These are phyloP conservation scores for Myotis pilosus DNA, from an alignment of 2,797 vertebrate species.

Conservation along the genomic window DNA sequence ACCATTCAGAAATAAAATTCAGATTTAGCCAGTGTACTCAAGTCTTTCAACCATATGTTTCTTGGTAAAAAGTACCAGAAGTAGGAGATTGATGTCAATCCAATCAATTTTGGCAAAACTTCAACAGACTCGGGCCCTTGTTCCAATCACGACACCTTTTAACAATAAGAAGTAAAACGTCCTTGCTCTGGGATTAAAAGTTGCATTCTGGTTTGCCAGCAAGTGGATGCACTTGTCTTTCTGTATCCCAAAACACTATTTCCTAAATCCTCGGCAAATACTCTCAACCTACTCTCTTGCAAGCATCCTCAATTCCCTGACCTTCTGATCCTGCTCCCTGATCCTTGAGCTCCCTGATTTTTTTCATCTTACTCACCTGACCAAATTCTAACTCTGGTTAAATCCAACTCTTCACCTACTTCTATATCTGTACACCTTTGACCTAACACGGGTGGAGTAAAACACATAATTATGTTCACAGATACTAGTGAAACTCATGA, in stretches of 20 bases:
- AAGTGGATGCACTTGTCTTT: background rate
- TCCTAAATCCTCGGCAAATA: background rate
- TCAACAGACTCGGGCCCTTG: background rate
- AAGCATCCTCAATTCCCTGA: background rate
- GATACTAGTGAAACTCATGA: background rate
- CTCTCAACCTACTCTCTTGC: background rate
- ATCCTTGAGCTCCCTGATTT: background rate
- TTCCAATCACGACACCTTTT: background rate
- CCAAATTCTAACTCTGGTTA: background rate
- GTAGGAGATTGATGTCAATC: background rate
- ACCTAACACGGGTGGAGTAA: background rate
- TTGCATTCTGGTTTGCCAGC: background rate
- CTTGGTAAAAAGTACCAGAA: background rate
- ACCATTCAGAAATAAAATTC: constrained; percentile 32
- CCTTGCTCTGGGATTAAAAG: background rate
- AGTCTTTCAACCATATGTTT: background rate
- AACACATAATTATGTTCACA: background rate
- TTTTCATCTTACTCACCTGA: background rate
- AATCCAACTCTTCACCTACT: background rate
- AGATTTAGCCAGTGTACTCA: background rate
- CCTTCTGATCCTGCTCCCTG: background rate
- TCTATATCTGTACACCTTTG: background rate
- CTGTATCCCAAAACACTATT: background rate
- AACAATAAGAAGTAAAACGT: background rate
- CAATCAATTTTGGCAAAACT: background rate